Conservation (phyloP, 2,113 vertebrate species). For the Dasyornis broadbenti region DNA sequence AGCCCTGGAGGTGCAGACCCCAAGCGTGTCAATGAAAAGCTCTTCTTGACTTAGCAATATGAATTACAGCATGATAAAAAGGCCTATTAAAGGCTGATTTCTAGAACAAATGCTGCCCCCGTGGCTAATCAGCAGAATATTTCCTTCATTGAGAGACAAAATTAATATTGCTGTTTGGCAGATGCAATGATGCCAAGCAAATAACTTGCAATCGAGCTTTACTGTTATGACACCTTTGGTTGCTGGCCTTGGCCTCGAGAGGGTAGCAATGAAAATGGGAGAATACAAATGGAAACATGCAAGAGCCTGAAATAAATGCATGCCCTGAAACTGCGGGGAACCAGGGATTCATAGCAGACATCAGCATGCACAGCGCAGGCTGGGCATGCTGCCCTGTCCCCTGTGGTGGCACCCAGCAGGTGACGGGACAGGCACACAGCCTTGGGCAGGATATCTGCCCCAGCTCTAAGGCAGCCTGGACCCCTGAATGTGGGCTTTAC, state of each 20-base stretch:
- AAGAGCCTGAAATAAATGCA: background rate
- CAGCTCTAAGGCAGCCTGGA: background rate
- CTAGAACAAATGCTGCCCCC: constrained; percentile 31
- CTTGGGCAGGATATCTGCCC: background rate
- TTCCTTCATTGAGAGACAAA: constrained; percentile 19
- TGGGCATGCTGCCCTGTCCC: background rate
- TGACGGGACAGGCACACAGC: background rate
- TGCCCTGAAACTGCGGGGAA: background rate
- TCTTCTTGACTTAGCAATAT: background rate
- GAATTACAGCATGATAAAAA: background rate
- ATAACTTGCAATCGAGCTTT: background rate
- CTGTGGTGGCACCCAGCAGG: background rate
- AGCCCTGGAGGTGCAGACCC: background rate
- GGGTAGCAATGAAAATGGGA: background rate
- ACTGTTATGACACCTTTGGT: background rate
- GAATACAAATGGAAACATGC: background rate
- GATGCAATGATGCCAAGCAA: background rate
- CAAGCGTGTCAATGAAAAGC: rapidly evolving
- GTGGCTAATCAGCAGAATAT: constrained; percentile 21
- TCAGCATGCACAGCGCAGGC: rapidly evolving
- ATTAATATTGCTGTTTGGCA: constrained; percentile 28
- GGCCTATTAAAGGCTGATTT: constrained; percentile 10
- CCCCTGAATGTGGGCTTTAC: background rate
- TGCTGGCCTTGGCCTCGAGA: background rate
- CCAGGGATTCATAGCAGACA: background rate